Conservation (phyloP, 2,888 invertebrate species). For the Drosophila aldrichi region DNA sequence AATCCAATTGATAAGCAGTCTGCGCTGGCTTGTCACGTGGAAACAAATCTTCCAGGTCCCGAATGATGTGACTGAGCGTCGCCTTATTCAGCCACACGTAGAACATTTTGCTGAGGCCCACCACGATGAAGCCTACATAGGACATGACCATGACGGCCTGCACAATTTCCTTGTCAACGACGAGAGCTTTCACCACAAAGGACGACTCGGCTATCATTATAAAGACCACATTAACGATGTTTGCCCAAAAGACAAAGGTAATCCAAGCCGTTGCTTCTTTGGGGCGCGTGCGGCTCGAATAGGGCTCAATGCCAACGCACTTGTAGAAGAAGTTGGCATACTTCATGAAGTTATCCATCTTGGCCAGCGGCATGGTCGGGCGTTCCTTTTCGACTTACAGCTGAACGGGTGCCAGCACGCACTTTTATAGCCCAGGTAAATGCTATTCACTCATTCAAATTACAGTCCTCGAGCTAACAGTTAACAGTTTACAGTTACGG, state of each 20-base stretch:
- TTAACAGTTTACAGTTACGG: slow-evolving; percentile 1
- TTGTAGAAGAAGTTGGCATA: slow-evolving; percentile 76
- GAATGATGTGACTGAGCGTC: slow-evolving; percentile 60
- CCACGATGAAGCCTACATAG: slow-evolving; percentile 77
- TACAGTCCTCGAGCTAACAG: slow-evolving; percentile 19
- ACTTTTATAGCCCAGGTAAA: slow-evolving; percentile 38
- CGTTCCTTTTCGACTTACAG: not conserved
- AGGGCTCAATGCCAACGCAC: slow-evolving; percentile 67
- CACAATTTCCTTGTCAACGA: slow-evolving; percentile 59
- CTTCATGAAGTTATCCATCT: slow-evolving; percentile 69
- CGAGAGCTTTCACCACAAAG: slow-evolving; percentile 65
- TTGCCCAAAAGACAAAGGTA: slow-evolving; percentile 57
- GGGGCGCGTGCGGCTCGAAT: slow-evolving; percentile 27
- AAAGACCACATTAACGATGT: slow-evolving; percentile 59
- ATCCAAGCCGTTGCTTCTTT: slow-evolving; percentile 14
- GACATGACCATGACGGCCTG: slow-evolving; percentile 77
- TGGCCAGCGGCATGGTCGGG: slow-evolving; percentile 30
- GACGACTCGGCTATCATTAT: slow-evolving; percentile 60
- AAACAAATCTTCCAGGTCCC: slow-evolving; percentile 62
- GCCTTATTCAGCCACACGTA: slow-evolving; percentile 73
- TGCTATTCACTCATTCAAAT: slow-evolving; percentile 46
- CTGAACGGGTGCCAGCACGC: not conserved
- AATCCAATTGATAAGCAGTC: slow-evolving; percentile 40
- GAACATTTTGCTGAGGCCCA: slow-evolving; percentile 77
- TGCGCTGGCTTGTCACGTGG: slow-evolving; percentile 52